phyloP scores from a whole-genome alignment of 1,140 invertebrate genomes.

The Agraylea sexmaculata region DNA sequence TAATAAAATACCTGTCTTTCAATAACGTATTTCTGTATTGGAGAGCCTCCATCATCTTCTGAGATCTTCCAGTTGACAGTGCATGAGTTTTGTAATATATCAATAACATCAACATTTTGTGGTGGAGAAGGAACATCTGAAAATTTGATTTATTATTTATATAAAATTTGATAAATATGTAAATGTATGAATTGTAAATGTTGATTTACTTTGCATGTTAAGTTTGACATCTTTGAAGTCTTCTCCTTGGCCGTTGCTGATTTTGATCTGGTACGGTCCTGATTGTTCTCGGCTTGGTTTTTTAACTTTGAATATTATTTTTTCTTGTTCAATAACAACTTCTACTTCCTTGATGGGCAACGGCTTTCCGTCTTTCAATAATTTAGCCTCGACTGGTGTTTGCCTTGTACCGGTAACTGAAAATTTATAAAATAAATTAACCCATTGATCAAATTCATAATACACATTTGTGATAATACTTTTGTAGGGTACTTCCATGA shows the following conservation, averaged over 20 bases:
- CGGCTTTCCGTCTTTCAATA: conserved; percentile 79
- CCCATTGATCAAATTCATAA: not conserved
- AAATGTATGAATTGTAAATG: not conserved
- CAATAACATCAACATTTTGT: conserved; percentile 77
- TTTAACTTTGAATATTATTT: conserved; percentile 80
- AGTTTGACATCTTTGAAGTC: conserved; percentile 72
- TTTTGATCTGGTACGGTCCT: conserved; percentile 76
- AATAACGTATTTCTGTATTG: conserved; percentile 83
- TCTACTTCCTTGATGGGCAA: conserved; percentile 80
- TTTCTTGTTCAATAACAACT: conserved; percentile 77
- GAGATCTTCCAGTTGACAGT: conserved; percentile 85
- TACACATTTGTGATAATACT: conserved; percentile 42
- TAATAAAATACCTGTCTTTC: conserved; percentile 79
- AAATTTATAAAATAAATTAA: conserved; percentile 15
- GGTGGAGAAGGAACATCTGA: conserved; percentile 78
- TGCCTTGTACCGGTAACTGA: conserved; percentile 76
- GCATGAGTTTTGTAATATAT: conserved; percentile 87
- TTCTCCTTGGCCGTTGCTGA: conserved; percentile 79
- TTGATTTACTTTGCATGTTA: conserved; percentile 62
- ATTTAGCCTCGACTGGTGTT: conserved; percentile 75
- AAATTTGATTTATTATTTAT: conserved; percentile 1
- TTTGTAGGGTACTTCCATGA: conserved; percentile 84
- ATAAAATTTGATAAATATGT: conserved; percentile 3
- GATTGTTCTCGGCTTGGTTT: conserved; percentile 71
- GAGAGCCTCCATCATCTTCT: conserved; percentile 85